Evolutionary conservation across 2,113 vertebrate species (phyloP), one percentile per base, ranked within the genome.

Genomic region (Myotis brandtii): DNA sequence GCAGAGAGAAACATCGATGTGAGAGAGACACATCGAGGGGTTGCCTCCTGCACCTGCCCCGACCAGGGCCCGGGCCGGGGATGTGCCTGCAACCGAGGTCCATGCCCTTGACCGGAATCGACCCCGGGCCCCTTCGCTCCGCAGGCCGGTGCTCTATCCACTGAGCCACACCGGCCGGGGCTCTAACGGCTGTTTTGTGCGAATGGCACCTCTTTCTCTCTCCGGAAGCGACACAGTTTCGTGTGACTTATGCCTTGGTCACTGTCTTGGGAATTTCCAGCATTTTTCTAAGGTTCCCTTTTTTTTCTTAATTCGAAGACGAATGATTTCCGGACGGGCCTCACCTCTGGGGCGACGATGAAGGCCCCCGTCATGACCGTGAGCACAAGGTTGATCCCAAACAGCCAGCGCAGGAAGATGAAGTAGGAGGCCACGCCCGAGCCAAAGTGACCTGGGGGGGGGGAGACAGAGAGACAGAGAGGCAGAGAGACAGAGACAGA

Each of bases 391-490:
- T 99, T 99, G 96, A 99, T 99, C 70, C 99, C 99, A 97, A 99
- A 99, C 14, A 99, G 97, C 99, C 99, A 99, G 89, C 99, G 99
- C 93, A 99, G 96, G 98, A 99, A 99, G 97, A 99, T 99, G 95
- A 99, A 99, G 84, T 99, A 99, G 81, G 99, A 99, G 4, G 99
- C 99, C 30, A 99, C 99, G 0, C 99, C 99, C 0, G 99, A 99
- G 1, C 99, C 99, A 98, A 99, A 99, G 94, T 99, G 99, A 99
- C 99, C 99, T 99, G 72, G 73, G 95, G 96, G 91, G 56, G 3
- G 6, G 16, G 37, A 37, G 37, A 37, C 2, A 37, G 37, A 37
- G 37, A 37, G 37, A 37, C 37, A 37, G 37, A 37, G 37, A 37
- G 37, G 3, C 37, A 37, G 37, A 37, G 37, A 37, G 37, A 37